phyloP scores from a whole-genome alignment of 1,140 invertebrate genomes.

The Penaeus chinensis region DNA sequence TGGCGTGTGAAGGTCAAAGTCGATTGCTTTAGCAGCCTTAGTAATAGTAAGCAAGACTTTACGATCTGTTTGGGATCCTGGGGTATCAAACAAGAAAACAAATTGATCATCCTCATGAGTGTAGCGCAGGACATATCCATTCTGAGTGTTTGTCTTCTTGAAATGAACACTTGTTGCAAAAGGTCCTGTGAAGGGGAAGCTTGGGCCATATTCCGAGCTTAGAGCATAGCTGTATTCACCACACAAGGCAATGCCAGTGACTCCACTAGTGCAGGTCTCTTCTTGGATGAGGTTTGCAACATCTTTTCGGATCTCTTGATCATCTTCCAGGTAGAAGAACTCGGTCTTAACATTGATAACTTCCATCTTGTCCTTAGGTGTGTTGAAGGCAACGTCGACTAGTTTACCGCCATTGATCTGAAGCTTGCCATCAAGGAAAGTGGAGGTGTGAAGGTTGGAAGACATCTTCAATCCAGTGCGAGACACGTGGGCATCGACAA shows the following conservation, averaged over 20 bases:
- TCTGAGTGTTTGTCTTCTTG: conserved; percentile 50
- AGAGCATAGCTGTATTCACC: conserved; percentile 17
- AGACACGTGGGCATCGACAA: conserved; percentile 80
- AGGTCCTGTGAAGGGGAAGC: conserved; percentile 43
- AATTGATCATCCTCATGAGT: conserved; percentile 8
- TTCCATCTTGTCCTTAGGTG: conserved; percentile 85
- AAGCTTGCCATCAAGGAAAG: conserved; percentile 78
- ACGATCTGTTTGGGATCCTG: conserved; percentile 25
- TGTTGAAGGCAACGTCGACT: conserved; percentile 79
- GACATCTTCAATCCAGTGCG: conserved; percentile 81
- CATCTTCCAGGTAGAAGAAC: conserved; percentile 44
- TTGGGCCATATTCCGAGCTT: neutral
- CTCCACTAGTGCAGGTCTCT: conserved; percentile 26
- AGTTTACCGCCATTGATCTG: conserved; percentile 75
- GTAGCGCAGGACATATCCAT: conserved; percentile 38
- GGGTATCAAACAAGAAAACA: conserved; percentile 29
- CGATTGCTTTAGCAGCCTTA: neutral
- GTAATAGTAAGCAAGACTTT: conserved; percentile 20
- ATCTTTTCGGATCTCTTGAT: conserved; percentile 14
- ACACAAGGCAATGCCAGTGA: conserved; percentile 24
- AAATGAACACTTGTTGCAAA: conserved; percentile 11
- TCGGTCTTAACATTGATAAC: conserved; percentile 73
- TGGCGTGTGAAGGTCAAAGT: neutral
- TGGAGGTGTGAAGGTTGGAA: conserved; percentile 80
- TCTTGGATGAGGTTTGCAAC: neutral